Evolutionary conservation across 2,888 invertebrate species (phyloP), one percentile per base, ranked within the genome.

Genomic region (Tipula lateralis): DNA sequence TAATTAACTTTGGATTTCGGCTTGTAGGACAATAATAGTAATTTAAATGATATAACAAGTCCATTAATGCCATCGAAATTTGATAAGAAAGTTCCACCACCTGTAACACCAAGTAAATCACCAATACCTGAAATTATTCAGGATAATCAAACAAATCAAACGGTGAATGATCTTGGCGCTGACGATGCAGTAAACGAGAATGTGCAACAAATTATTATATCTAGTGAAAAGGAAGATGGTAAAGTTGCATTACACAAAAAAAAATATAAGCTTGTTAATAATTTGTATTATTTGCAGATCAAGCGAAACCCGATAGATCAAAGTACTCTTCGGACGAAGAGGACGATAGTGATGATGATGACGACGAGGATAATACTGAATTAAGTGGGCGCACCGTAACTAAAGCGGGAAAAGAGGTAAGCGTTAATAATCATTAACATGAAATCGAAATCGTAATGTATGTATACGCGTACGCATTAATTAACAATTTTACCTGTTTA

Each of bases 341-440:
- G 6, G 84, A 83, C 13, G 85, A 85, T 12, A 81, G 84, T 7
- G 85, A 85, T 7, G 86, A 85, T 2, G 93, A 93, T 0, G 92
- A 92, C 30, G 92, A 93, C 36, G 95, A 95, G 34, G 96, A 96
- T 87, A 95, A 96, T 86, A 93, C 93, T 9, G 94, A 96, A 85
- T 89, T 95, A 89, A 96, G 96, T 87, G 97, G 97, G 85, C 93
- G 95, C 87, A 95, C 94, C 36, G 93, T 93, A 86, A 94, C 95
- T 0, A 94, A 94, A 84, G 93, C 93, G 87, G 96, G 97, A 86
- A 91, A 93, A 85, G 96, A 96, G 94, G 94, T 94, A 87, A 32
- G 32, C 7, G 32, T 32, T 32, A 9, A 39, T 9, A 12, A 7
- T 32, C 13, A 12, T 39, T 13, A 39, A 12, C 39, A 39, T 2